Evolutionary conservation across 2,888 invertebrate species (phyloP), one percentile per base, ranked within the genome.

Genomic region (Hydrotaea diabolus): DNA sequence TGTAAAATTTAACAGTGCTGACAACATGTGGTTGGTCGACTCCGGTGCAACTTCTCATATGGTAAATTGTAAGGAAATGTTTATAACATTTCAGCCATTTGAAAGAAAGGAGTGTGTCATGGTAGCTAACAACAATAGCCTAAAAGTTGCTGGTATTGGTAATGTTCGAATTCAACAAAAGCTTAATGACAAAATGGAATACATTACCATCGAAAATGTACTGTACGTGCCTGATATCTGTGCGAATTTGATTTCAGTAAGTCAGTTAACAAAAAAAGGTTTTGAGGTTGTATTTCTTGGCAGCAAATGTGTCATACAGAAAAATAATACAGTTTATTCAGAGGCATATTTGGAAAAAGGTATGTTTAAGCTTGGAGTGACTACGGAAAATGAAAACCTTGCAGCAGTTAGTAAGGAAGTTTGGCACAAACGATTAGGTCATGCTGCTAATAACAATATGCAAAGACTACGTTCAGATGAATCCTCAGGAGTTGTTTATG

Each of bases 191-290:
- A 75, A n/a, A 46, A 17, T 77, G 0, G 75, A 80, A 49, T 46
- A 73, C 39, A 21, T 75, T 17, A 77, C 39, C 19, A 59, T 71
- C 49, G 76, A 15, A 43, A 26, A 53, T 49, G 76, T 31, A 13
- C 49, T 80, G 23, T 43, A 75, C 26, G 76, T 76, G 36, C 76
- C 71, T 36, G 76, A 64, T 21, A 57, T 76, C 55, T 77, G 71
- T 76, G 76, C 81, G n/a, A 81, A 81, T 53, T 53, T 77, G 64
- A 76, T 81, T n/a, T n/a, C n/a, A n/a, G n/a, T n/a, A n/a, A n/a
- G n/a, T n/a, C n/a, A n/a, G n/a, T n/a, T n/a, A n/a, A 82, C 39
- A 15, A 55, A 71, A 59, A 72, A 71, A 21, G 62, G 49, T 2
- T 73, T 73, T 66, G 72, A 55, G 19, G 55, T 77, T 46, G 53